Base-by-base conservation (phyloP, 2,888 invertebrate species). In the Thera britannica region DNA sequence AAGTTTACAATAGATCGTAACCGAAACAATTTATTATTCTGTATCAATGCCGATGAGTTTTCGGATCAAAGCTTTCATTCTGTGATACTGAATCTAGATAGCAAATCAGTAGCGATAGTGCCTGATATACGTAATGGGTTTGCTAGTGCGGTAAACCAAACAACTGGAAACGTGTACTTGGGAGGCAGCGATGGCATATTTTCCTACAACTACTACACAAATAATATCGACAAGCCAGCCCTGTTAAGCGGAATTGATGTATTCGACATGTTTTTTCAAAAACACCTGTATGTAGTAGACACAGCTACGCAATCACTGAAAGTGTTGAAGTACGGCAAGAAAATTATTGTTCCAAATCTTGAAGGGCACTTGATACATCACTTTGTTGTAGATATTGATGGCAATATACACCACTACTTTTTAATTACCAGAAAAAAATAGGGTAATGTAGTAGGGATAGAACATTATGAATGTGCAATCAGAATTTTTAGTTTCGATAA, bases 171-270 rank as follows among this genome's bases (percentile, higher is more conserved):
- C 9, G 84, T 86, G 5, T 90, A 82, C 69, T 80, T 90, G 4
- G 89, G 89, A 54, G 90, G 88, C 0, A 88, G 88, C 71, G 81
- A 87, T 58, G 89, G 89, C n/a, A 87, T 89, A 74, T 89, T 78
- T 72, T 77, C 78, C 68, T 89, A 83, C 75, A 84, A 85, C 77
- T 83, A 84, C 59, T 23, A 55, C 35, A 82, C 78, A 23, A 77
- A 78, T 12, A 79, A 82, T 67, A 73, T 87, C 48, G 78, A 79
- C 23, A 82, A 75, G 54, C 79, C 82, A 5, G 78, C 84, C 0
- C 38, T 89, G 35, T 68, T 88, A 2, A 59, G 70, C 35, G 79
- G 80, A 11, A 70, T 83, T 34, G 90, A 89, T 70, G 81, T 89
- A 38, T 88, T 88, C 41, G 87, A 89, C 69, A 88, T 89, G 87